Conservation (phyloP, 2,113 vertebrate genomes). For the Oenanthe melanoleuca region DNA sequence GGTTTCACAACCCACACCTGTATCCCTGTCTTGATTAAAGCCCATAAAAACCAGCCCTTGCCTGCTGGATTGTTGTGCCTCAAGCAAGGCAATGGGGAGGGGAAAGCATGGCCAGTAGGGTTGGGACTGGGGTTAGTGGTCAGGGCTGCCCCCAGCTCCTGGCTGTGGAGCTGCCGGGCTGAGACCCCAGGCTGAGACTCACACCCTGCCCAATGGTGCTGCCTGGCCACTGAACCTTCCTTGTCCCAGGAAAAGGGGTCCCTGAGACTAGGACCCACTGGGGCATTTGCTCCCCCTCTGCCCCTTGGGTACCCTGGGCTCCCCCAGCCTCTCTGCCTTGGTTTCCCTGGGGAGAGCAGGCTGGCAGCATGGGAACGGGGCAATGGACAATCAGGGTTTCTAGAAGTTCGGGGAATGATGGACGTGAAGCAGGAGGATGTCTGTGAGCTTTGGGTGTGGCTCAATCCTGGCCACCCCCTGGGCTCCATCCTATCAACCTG, state of each 20-base stretch:
- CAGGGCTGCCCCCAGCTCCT: neutral
- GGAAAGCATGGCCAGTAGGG: no score
- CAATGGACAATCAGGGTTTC: accelerated
- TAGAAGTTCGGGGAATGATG: neutral
- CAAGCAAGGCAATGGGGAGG: accelerated
- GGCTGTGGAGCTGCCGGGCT: accelerated
- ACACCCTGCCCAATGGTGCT: neutral
- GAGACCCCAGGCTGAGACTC: neutral
- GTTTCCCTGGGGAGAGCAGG: neutral
- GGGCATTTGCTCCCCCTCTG: neutral
- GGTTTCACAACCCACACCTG: neutral
- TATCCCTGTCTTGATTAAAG: neutral
- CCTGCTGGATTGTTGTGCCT: neutral
- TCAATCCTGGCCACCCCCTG: accelerated
- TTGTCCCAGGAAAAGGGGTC: neutral
- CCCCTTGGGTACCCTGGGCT: neutral
- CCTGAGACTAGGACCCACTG: neutral
- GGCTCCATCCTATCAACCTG: neutral
- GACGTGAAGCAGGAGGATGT: neutral
- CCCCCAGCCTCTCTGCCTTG: neutral
- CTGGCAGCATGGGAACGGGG: neutral
- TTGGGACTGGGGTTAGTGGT: neutral
- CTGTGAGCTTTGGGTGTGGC: neutral
- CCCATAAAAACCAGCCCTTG: neutral
- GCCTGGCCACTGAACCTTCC: neutral